These are phyloP conservation scores for Rhabdomys dilectus DNA, from an alignment of 2,113 vertebrate genomes.

Conservation along the genomic window DNA sequence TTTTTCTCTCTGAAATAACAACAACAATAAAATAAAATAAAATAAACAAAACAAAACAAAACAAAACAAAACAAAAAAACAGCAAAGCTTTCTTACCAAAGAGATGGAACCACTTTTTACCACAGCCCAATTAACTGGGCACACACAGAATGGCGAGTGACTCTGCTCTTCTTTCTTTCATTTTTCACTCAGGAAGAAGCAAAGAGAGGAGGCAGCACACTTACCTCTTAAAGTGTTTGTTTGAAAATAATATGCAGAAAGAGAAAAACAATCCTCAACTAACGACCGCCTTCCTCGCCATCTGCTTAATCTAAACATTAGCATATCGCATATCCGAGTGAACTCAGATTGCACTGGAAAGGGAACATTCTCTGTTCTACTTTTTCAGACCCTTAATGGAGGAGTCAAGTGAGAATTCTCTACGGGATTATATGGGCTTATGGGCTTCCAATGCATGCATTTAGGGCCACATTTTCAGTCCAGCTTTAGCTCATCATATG, in stretches of 20 bases:
- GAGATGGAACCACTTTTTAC: neutral
- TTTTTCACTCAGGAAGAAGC: neutral
- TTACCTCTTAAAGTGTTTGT: conserved; percentile 77
- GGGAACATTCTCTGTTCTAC: conserved; percentile 60
- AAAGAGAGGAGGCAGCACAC: conserved; percentile 17
- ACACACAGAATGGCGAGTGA: neutral
- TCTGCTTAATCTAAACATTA: conserved; percentile 84
- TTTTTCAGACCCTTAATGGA: conserved; percentile 76
- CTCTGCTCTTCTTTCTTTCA: neutral
- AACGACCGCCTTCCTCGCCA: conserved; percentile 77
- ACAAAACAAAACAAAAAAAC: neutral
- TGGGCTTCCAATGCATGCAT: conserved; percentile 68
- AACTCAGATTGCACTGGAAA: conserved; percentile 78
- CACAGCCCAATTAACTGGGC: conserved; percentile 23
- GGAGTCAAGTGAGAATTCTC: conserved; percentile 75
- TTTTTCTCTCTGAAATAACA: conserved; percentile 40
- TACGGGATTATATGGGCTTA: conserved; percentile 67
- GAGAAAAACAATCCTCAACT: conserved; percentile 74
- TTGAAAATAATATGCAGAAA: conserved; percentile 83
- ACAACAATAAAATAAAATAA: neutral
- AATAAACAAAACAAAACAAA: neutral
- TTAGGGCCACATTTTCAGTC: conserved; percentile 80
- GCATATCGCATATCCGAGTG: conserved; percentile 78
- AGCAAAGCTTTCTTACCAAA: conserved; percentile 13
- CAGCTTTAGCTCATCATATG: conserved; percentile 73